Base-by-base conservation (phyloP, 1,140 invertebrate species). In the Tyrophagus putrescentiae region DNA sequence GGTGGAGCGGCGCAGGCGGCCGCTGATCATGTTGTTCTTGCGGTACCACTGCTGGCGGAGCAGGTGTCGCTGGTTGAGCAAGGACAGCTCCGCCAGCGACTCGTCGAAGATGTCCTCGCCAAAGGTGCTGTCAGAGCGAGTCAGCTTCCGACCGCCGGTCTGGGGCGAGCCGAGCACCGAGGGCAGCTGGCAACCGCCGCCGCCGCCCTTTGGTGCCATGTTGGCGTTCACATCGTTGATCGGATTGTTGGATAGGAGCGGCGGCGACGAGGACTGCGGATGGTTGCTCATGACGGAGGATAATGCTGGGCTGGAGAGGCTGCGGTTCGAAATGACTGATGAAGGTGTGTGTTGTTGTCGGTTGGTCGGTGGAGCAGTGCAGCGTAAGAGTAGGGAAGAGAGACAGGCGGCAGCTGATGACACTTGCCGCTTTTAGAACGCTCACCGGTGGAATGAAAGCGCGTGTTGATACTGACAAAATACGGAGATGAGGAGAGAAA, bases 51-150 rank as follows among this genome's bases (percentile, higher is more conserved):
- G 52, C 39, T 54, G 52, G n/a, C 52, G 52, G 16, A 54, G 21
- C 11, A 54, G 13, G 25, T 54, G 41, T 27, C 52, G 52, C 11
- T 31, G 52, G 39, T 54, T 54, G 9, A 54, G 27, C 3, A 34
- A 34, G 27, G 7, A 7, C 9, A 54, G 25, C n/a, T 54, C 13
- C 32, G 32, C 13, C 39, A 27, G n/a, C 4, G 52, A 54, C 4
- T 54, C 52, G 27, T 54, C 52, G 25, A 54, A 54, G 2, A 27
- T 27, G 39, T 54, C 52, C n/a, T 54, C 52, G n/a, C 25, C 52
- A 54, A 27, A 54, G 32, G 52, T 54, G n/a, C 13, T 27, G 21
- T 54, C 52, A 1, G 52, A 27, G 21, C 52, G 52, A 21, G 25
- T 31, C 25, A 54, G 25, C 25, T 54, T 54, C 21, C 52, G 25